Percentiles rank a stretch among this genome's conserved stretches.
phyloP scores from a whole-genome alignment of 1,140 invertebrate genomes.

The Cepaea nemoralis region DNA sequence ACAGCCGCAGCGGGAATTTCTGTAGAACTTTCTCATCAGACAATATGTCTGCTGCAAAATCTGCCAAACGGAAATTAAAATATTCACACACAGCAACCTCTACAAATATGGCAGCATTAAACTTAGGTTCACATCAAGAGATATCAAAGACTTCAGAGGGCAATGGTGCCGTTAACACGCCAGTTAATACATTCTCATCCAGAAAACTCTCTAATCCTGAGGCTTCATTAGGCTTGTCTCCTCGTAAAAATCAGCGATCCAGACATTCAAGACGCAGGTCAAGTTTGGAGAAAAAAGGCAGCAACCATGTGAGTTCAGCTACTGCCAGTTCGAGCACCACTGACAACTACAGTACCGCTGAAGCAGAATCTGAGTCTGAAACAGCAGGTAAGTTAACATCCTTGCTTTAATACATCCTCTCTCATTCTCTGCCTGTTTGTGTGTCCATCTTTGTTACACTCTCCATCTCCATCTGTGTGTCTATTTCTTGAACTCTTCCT shows the following conservation, averaged over 20 bases:
- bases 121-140: background rate
- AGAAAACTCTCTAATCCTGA: background rate
- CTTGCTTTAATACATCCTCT: too few relatives aligned
- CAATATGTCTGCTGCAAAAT: slow-evolving; percentile 35
- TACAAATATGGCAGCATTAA: background rate
- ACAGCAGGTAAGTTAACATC: slow-evolving; percentile 47
- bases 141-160: background rate
- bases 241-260: background rate
- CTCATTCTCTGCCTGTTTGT: too few relatives aligned
- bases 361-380: slow-evolving; percentile 53
- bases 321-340: slow-evolving; percentile 43
- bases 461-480: too few relatives aligned
- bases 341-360: slow-evolving; percentile 41
- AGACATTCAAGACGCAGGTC: background rate
- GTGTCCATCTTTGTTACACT: too few relatives aligned
- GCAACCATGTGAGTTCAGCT: background rate
- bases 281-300: slow-evolving; percentile 11
- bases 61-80: slow-evolving; percentile 55
- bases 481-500: too few relatives aligned
- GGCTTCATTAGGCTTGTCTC: background rate
- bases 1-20: slow-evolving; percentile 32
- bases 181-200: background rate
- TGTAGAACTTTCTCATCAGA: slow-evolving; percentile 48
- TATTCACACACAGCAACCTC: slow-evolving; percentile 30
- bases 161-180: background rate